Percentiles rank a stretch among this genome's conserved stretches.
These are phyloP conservation scores for Orthonyx spaldingii DNA, from an alignment of 2,113 vertebrate species.

Conservation along the genomic window DNA sequence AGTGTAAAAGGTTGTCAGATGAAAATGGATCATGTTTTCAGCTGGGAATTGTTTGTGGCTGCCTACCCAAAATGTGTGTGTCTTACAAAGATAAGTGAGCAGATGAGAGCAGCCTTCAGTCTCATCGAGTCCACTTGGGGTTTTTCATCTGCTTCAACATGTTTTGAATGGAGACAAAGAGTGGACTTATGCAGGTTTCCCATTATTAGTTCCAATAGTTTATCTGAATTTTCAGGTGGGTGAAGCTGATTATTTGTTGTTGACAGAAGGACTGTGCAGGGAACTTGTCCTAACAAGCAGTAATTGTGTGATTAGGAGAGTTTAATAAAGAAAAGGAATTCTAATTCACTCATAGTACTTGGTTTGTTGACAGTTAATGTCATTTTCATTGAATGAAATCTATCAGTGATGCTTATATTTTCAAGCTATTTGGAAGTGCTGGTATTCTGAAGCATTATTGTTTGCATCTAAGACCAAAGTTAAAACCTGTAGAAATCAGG, in stretches of 20 bases:
- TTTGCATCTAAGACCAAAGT: not conserved
- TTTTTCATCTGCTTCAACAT: not conserved
- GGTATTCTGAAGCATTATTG: constrained; percentile 6
- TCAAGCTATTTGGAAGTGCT: constrained; percentile 40
- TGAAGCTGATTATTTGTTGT: constrained; percentile 70
- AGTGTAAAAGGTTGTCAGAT: not conserved
- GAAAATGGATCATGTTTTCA: not conserved
- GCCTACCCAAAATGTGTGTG: not conserved
- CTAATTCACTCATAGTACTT: constrained; percentile 25
- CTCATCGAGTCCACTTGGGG: not conserved
- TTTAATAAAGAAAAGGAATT: constrained; percentile 66
- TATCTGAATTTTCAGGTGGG: constrained; percentile 52
- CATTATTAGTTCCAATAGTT: constrained; percentile 1
- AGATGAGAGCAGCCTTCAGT: not conserved
- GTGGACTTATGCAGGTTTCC: not conserved
- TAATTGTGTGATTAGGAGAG: constrained; percentile 64
- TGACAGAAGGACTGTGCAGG: constrained; percentile 53
- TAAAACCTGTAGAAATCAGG: not conserved
- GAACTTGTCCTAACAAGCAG: constrained; percentile 68
- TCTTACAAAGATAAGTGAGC: not conserved
- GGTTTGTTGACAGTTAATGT: constrained; percentile 68
- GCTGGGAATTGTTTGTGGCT: not conserved
- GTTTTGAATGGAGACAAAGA: constrained; percentile 41
- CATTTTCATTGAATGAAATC: constrained; percentile 57
- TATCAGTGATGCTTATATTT: constrained; percentile 46